A percentile compares a stretch with the other conserved stretches of the same genome.
These are phyloP conservation scores for Camponotus floridanus DNA, from an alignment of 1,140 invertebrate genomes.

Conservation along the genomic window DNA sequence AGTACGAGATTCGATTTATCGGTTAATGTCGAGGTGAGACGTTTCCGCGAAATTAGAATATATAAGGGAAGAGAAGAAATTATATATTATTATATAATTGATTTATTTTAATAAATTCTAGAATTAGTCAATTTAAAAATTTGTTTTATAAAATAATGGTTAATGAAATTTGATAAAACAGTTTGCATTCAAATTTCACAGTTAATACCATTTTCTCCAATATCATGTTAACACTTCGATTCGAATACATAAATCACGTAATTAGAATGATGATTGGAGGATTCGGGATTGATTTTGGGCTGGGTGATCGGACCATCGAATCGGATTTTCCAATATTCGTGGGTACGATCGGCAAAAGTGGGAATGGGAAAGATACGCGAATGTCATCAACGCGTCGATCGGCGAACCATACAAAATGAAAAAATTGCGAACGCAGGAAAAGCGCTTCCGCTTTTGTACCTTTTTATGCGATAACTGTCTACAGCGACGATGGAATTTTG, in stretches of 20 bases:
- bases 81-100: too few species aligned
- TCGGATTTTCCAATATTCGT: slow-evolving; percentile 59
- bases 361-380: slow-evolving; percentile 12
- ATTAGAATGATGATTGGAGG: slow-evolving; percentile 38
- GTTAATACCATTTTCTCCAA: background rate
- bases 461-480: slow-evolving; percentile 55
- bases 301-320: slow-evolving; percentile 28
- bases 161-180: slow-evolving; percentile 1
- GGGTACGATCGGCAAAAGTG: background rate
- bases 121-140: background rate
- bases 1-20: background rate
- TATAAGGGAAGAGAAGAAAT: too few species aligned
- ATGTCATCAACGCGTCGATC: slow-evolving; percentile 52
- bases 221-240: slow-evolving; percentile 52
- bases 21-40: background rate
- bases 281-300: slow-evolving; percentile 23
- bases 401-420: slow-evolving; percentile 55
- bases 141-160: background rate
- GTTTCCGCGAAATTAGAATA: slow-evolving; percentile 8
- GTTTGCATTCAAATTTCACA: slow-evolving; percentile 23
- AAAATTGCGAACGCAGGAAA: slow-evolving; percentile 53
- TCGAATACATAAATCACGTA: slow-evolving; percentile 33
- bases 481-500: slow-evolving; percentile 33
- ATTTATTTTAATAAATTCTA: too few species aligned
- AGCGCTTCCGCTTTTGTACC: slow-evolving; percentile 52